phyloP scores from a whole-genome alignment of 2,113 vertebrate species.

The Eretmochelys imbricata region DNA sequence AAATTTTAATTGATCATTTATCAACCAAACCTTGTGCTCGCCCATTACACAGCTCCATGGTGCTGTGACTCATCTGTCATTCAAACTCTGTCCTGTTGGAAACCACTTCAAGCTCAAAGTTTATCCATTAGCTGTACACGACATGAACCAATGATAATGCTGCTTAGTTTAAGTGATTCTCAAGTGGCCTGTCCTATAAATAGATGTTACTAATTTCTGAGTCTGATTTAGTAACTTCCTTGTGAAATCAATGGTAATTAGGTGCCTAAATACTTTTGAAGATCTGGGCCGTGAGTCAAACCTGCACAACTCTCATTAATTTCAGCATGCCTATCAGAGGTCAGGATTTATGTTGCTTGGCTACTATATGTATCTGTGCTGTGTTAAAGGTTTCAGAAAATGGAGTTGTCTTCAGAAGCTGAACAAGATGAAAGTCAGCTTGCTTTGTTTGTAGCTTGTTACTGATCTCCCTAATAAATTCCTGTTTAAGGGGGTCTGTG shows the following conservation, averaged over 20 bases:
- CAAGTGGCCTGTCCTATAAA: neutral
- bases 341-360: neutral
- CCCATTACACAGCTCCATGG: neutral
- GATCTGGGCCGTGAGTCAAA: neutral
- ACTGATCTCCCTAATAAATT: conserved; percentile 30
- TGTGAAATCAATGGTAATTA: neutral
- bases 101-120: neutral
- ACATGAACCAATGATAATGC: accelerated
- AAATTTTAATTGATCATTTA: neutral
- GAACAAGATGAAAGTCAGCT: neutral
- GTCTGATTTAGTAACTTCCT: accelerated
- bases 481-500: neutral
- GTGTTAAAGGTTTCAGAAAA: neutral
- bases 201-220: neutral
- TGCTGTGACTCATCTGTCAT: neutral
- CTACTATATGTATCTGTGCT: neutral
- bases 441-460: neutral
- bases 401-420: neutral
- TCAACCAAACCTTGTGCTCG: neutral
- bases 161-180: neutral
- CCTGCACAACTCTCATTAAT: neutral
- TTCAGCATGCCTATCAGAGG: accelerated
- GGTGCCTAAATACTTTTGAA: neutral
- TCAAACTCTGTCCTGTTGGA: neutral
- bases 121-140: neutral